Evolutionary conservation across 2,888 invertebrate species (phyloP).

Genomic region (Drosophila pseudotalamancana): DNA sequence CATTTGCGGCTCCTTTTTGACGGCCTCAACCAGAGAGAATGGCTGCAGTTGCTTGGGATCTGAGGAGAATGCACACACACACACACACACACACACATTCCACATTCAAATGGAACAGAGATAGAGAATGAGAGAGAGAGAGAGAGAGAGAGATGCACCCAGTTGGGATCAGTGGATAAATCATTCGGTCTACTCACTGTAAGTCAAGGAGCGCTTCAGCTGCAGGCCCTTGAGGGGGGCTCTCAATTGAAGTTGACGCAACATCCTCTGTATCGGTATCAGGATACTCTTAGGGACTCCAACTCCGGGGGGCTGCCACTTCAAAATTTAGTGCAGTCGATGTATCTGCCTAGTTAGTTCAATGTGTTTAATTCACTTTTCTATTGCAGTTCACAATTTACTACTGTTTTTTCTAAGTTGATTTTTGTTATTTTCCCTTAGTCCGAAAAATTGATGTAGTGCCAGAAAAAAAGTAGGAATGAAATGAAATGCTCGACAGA

Average conservation of each 20-base stretch:
- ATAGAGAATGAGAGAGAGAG: neutral
- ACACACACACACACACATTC: no score
- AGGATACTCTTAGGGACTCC: conserved; percentile 14
- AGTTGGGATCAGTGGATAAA: no score
- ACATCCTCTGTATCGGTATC: conserved; percentile 29
- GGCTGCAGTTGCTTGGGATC: conserved; percentile 24
- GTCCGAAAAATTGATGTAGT: conserved; percentile 52
- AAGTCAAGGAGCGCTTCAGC: conserved; percentile 31
- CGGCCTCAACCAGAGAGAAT: conserved; percentile 4
- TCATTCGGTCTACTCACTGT: conserved; percentile 28
- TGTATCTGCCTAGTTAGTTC: conserved; percentile 22
- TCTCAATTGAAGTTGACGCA: conserved; percentile 46
- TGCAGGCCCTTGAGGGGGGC: conserved; percentile 20
- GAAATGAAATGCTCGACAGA: conserved; percentile 53
- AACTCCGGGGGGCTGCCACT: conserved; percentile 30
- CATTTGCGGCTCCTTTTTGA: conserved; percentile 6
- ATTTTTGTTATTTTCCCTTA: conserved; percentile 47
- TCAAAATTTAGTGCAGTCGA: conserved; percentile 35
- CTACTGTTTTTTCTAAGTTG: conserved; percentile 37
- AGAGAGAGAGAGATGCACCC: no score
- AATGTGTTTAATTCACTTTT: conserved; percentile 33
- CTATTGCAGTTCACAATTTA: conserved; percentile 44
- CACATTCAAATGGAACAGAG: no score
- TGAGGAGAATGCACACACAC: neutral
- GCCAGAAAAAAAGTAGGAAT: conserved; percentile 53